These are phyloP conservation scores for Pachyramphus minor DNA, from an alignment of 2,113 vertebrate genomes.

Conservation along the genomic window DNA sequence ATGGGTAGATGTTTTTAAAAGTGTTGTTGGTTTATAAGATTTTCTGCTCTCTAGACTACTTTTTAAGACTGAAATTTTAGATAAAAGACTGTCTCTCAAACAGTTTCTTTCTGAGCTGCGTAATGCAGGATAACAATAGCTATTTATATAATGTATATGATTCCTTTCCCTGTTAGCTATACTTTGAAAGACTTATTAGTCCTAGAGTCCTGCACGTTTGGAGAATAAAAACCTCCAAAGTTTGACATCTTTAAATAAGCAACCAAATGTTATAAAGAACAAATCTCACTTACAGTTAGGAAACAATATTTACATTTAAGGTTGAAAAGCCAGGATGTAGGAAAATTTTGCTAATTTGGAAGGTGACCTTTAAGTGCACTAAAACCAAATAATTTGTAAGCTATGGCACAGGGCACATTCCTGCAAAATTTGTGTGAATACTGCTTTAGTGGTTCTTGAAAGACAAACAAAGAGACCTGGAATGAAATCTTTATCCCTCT, in stretches of 20 bases:
- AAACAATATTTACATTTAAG: conserved; percentile 87
- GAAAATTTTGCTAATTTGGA: conserved; percentile 86
- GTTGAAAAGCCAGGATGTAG: conserved; percentile 84
- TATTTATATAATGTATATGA: conserved; percentile 63
- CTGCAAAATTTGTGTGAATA: conserved; percentile 81
- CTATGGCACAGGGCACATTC: conserved; percentile 81
- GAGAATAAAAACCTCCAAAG: conserved; percentile 66
- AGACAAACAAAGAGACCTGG: conserved; percentile 78
- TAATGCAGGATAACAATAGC: conserved; percentile 57
- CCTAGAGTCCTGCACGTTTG: conserved; percentile 39
- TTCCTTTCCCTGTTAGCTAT: conserved; percentile 60
- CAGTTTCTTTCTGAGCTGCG: conserved; percentile 40
- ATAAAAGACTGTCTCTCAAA: neutral
- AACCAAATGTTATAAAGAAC: conserved; percentile 75
- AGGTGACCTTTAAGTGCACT: conserved; percentile 83
- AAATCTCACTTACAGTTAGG: conserved; percentile 82
- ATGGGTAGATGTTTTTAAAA: neutral
- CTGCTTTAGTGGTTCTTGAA: conserved; percentile 77
- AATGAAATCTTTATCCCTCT: conserved; percentile 72
- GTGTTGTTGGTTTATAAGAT: neutral
- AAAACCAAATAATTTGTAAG: conserved; percentile 85
- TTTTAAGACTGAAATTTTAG: conserved; percentile 9
- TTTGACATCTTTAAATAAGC: conserved; percentile 83
- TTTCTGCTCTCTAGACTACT: neutral
- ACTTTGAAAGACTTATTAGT: conserved; percentile 68